A percentile compares a stretch with the other conserved stretches of the same genome.
Conservation (phyloP, 2,113 vertebrate species). For the Damaliscus lunatus region DNA sequence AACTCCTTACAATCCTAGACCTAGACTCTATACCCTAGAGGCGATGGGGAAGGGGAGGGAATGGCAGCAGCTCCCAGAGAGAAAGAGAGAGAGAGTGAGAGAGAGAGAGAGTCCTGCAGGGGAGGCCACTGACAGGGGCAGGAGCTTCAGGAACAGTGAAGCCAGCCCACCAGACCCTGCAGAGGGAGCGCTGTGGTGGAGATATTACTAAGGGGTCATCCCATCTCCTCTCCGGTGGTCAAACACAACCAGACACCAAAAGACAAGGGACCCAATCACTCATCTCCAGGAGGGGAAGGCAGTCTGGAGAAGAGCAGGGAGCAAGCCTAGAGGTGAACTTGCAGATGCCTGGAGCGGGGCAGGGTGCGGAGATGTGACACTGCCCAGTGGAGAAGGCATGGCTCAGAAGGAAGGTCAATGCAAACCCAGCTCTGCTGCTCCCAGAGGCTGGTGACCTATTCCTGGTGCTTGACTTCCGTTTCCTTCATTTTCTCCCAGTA, state of each 20-base stretch:
- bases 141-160: not conserved
- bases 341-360: too few species aligned
- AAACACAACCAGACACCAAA: not conserved
- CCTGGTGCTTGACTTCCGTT: not conserved
- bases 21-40: not conserved
- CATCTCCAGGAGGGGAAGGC: fast-evolving
- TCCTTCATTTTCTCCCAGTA: not conserved
- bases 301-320: not conserved
- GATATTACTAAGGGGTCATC: not conserved
- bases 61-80: not conserved
- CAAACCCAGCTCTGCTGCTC: not conserved
- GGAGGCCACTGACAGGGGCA: not conserved
- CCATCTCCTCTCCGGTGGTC: not conserved
- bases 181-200: not conserved
- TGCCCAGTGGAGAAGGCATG: fast-evolving
- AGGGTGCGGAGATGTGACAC: fast-evolving
- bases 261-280: not conserved
- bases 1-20: fast-evolving
- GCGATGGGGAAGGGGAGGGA: fast-evolving
- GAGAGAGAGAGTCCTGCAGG: not conserved
- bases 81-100: not conserved
- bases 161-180: not conserved
- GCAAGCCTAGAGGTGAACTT: not conserved
- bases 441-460: not conserved
- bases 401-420: too few species aligned